A percentile compares a stretch with the other conserved stretches of the same genome.
Evolutionary conservation across 2,797 vertebrate species (phyloP).

Genomic region (Clarias platycephalus): DNA sequence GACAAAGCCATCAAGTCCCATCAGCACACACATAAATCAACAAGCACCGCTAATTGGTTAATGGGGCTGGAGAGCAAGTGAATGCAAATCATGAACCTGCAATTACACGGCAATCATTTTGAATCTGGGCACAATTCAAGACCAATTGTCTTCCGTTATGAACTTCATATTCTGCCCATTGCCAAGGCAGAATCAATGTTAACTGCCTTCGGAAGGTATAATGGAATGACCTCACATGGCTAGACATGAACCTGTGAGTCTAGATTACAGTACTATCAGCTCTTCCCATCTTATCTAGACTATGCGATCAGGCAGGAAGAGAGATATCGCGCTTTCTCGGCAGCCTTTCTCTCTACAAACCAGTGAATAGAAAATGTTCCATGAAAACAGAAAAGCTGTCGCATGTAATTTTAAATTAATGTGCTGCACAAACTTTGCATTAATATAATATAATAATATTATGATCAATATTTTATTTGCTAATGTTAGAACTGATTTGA

Average conservation of each 20-base stretch:
- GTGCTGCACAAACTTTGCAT: conserved; percentile 35
- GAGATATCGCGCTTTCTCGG: conserved; percentile 16
- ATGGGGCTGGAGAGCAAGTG: conserved; percentile 48
- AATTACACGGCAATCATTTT: conserved; percentile 62
- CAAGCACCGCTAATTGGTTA: conserved; percentile 60
- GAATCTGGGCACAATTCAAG: conserved; percentile 52
- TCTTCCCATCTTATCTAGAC: conserved; percentile 59
- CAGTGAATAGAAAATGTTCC: conserved; percentile 46
- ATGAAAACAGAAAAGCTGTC: conserved; percentile 40
- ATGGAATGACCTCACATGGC: conserved; percentile 51
- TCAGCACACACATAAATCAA: conserved; percentile 62
- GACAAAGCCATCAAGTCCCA: conserved; percentile 58
- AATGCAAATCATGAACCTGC: conserved; percentile 55
- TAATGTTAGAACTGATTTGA: not conserved
- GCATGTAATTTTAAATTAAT: conserved; percentile 40
- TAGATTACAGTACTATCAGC: conserved; percentile 63
- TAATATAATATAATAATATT: not conserved
- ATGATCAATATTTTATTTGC: not conserved
- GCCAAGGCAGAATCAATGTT: conserved; percentile 64
- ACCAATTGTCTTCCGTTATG: conserved; percentile 63
- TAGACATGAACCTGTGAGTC: conserved; percentile 51
- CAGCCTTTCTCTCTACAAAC: conserved; percentile 18
- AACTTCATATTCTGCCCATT: conserved; percentile 55
- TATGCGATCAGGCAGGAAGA: conserved; percentile 51
- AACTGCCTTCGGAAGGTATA: conserved; percentile 60